Base-by-base conservation (phyloP, 2,888 invertebrate species). In the Lochmaea crataegi region DNA sequence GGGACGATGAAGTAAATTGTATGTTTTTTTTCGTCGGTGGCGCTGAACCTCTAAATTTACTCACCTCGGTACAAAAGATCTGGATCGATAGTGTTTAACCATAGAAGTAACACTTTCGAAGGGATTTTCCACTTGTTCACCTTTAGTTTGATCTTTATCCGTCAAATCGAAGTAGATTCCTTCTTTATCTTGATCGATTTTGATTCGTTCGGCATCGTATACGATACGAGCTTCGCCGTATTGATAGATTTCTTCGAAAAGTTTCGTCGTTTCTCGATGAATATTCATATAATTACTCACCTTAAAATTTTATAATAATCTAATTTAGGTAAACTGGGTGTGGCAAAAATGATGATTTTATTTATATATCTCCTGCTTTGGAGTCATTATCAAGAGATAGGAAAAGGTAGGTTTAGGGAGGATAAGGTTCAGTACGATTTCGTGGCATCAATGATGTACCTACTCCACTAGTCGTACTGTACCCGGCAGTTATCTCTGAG, bases 201-300 rank as follows among this genome's bases (percentile, higher is more conserved):
- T 85, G 80, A 90, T 90, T 69, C 87, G 87, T 68, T 90, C 89
- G 68, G 89, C 87, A 82, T 91, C 90, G 80, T 91, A 91, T 5
- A 88, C 85, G 26, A 89, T 87, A 32, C 88, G 86, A 2, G 88
- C 87, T 7, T 89, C 89, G 38, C 90, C 90, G 88, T 90, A 91
- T 82, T 88, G 89, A 5, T 89, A 88, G 5, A 91, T 88, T 71
- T 90, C 90, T 9, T 89, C 87, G 64, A 91, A 83, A 6, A 91
- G 82, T 79, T 90, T 89, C 6, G 91, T 85, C 0, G 91, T 89
- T 78, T 89, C 89, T 70, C 88, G 88, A 75, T 92, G 91, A 12
- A 91, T 86, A 74, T 89, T 88, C 82, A 91, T 86, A 80, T 91
- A 92, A 11, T 87, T 88, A 18, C 83, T 82, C 0, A 91, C 89